Evolutionary conservation across 2,888 invertebrate genomes (phyloP), one percentile per base, ranked within the genome.

Genomic region (Pinctada fucata): DNA sequence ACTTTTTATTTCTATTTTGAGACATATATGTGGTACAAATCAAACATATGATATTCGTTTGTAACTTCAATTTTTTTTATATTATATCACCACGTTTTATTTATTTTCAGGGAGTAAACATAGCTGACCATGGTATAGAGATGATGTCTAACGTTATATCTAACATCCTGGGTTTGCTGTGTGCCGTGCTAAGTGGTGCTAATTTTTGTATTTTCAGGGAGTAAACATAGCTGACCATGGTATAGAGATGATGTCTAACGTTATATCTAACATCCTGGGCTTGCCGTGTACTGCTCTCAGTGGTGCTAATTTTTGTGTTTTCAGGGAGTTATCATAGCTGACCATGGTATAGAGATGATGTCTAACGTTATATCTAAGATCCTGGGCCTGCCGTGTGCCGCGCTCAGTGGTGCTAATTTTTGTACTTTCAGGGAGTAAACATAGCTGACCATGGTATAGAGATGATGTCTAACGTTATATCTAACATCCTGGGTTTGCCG

Each of bases 341-440:
- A 90, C 3, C 82, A 82, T 31, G 90, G 91, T 4, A 87, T 80
- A 63, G 83, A 99, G 92, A 96, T 97, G 76, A 98, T 99, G 90
- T 99, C 99, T 2, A 96, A 97, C 91, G 96, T 98, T 85, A 98
- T 99, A 91, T 95, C 96, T 73, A 95, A 96, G 83, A 95, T 96
- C 88, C 94, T 99, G 84, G 78, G 73, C 16, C 97, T 99, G 91
- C 96, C 97, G 81, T 97, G 98, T 91, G 96, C 96, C 48, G 99
- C 99, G 3, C 94, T 99, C 78, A 99, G 99, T 99, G 99, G 99
- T 74, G 99, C 99, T 76, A 99, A 99, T 93, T n/a, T n/a, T n/a
- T n/a, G n/a, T n/a, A n/a, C n/a, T n/a, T n/a, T n/a, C n/a, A n/a
- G n/a, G n/a, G 92, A 47, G 86, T 92, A 79, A 91, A 92, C 72